Conservation (phyloP, 2,797 vertebrate genomes). For the Acanthornis magna region DNA sequence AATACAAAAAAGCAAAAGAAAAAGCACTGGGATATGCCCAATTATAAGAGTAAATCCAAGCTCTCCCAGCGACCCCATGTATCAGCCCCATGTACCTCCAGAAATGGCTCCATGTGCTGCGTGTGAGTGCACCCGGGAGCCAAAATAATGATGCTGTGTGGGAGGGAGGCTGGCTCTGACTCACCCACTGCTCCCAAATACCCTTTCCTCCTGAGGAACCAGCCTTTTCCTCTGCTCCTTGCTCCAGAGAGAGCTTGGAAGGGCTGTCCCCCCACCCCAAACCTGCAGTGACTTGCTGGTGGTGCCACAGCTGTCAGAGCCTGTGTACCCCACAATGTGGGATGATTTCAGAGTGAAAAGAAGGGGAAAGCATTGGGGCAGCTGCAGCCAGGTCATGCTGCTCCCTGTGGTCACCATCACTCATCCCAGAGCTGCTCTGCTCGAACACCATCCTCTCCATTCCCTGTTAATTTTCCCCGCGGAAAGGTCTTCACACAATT, state of each 20-base stretch:
- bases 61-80: not conserved
- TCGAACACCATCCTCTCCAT: not conserved
- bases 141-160: not conserved
- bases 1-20: not conserved
- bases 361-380: not conserved
- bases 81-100: too few species aligned
- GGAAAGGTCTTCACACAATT: not conserved
- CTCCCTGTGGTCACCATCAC: accelerated
- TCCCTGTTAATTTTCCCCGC: not conserved
- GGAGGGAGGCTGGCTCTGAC: slow-evolving; percentile 4
- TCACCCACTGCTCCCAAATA: not conserved
- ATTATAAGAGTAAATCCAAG: not conserved
- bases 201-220: not conserved
- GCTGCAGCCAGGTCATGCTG: not conserved
- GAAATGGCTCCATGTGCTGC: not conserved
- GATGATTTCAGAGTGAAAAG: not conserved
- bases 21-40: not conserved
- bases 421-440: not conserved
- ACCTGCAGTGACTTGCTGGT: not conserved
- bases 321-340: accelerated
- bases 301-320: not conserved
- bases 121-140: not conserved
- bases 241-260: not conserved
- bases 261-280: not conserved
- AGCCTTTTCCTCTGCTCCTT: not conserved